Conservation (phyloP, 1,140 invertebrate genomes). For the Varroa destructor region DNA sequence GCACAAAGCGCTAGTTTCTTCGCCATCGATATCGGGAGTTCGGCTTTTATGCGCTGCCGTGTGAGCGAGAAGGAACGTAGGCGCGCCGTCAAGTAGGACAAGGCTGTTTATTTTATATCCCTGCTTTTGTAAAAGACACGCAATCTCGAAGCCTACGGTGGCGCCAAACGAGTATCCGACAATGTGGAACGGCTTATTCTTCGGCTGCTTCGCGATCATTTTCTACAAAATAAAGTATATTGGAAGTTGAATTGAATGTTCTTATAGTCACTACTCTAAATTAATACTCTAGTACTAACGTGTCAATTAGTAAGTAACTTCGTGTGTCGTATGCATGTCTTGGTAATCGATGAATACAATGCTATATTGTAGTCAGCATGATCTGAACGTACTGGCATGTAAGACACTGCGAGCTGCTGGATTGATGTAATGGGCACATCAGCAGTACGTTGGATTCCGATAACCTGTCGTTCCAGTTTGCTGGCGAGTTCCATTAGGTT, state of each 20-base stretch:
- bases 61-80: conserved; percentile 68
- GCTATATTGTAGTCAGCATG: no score
- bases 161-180: conserved; percentile 89
- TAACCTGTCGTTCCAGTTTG: conserved; percentile 59
- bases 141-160: conserved; percentile 83
- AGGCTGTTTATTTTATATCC: conserved; percentile 47
- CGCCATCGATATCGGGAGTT: conserved; percentile 31
- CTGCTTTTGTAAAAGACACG: conserved; percentile 56
- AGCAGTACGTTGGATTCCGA: conserved; percentile 72
- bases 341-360: no score
- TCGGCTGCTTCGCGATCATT: conserved; percentile 59
- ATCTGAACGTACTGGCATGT: conserved; percentile 48
- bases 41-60: conserved; percentile 49
- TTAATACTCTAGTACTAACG: background rate
- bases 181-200: conserved; percentile 63
- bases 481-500: conserved; percentile 55
- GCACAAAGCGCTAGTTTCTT: conserved; percentile 57
- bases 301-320: background rate
- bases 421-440: conserved; percentile 56
- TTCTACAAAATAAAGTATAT: conserved; percentile 42
- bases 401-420: conserved; percentile 58
- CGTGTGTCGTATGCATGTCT: no score
- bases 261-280: conserved; percentile 21
- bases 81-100: conserved; percentile 72
- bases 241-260: background rate